These are phyloP conservation scores for Rhopalosiphum nymphaeae DNA, from an alignment of 2,888 invertebrate species.

Conservation along the genomic window DNA sequence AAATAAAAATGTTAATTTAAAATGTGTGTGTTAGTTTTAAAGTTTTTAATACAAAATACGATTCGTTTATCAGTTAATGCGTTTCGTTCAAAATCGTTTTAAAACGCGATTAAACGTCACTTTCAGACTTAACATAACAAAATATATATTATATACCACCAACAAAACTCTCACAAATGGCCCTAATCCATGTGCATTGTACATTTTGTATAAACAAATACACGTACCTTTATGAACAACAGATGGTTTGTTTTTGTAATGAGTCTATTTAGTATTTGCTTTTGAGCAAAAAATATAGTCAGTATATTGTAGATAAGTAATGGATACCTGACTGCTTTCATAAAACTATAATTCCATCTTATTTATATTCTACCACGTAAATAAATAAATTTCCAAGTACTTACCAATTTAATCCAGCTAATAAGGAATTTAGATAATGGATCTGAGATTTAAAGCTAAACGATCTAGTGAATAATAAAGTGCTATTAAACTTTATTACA, in stretches of 20 bases:
- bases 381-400: constrained; percentile 26
- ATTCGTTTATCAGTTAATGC: constrained; percentile 26
- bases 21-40: constrained; percentile 20
- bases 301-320: background rate
- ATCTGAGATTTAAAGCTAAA: constrained; percentile 36
- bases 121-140: constrained; percentile 29
- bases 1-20: background rate
- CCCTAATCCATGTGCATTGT: constrained; percentile 7
- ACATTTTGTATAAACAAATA: background rate
- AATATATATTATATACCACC: background rate
- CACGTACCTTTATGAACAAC: background rate
- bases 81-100: background rate
- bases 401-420: constrained; percentile 44
- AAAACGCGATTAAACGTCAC: constrained; percentile 41
- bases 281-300: background rate
- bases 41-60: constrained; percentile 16
- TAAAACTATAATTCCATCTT: background rate
- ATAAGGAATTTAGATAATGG: constrained; percentile 39
- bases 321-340: background rate
- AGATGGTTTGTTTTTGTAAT: background rate
- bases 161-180: constrained; percentile 9
- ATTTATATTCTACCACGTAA: constrained; percentile 33
- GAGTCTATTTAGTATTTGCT: background rate
- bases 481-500: constrained; percentile 33
- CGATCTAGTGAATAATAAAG: constrained; percentile 48